Percentiles rank a stretch among this genome's conserved stretches.
Conservation (phyloP, 2,113 vertebrate species). For the Falco punctatus region DNA sequence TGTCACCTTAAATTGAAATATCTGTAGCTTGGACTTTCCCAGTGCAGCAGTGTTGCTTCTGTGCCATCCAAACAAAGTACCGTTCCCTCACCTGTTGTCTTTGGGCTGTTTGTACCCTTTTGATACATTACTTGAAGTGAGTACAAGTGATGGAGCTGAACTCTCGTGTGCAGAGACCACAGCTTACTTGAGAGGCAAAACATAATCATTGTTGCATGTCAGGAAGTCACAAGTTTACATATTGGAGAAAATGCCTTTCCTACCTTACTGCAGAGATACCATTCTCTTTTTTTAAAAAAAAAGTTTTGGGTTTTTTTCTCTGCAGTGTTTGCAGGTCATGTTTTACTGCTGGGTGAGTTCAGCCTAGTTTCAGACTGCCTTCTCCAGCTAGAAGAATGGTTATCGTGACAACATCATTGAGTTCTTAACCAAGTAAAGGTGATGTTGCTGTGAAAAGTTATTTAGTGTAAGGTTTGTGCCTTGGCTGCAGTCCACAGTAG, state of each 20-base stretch:
- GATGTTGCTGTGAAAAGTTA: background rate
- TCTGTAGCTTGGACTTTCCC: background rate
- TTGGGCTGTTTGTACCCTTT: rapidly evolving
- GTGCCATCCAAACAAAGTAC: background rate
- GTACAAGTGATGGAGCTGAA: background rate
- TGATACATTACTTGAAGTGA: background rate
- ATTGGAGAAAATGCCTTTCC: background rate
- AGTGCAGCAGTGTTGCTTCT: rapidly evolving
- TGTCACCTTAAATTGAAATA: background rate
- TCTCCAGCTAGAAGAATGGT: background rate
- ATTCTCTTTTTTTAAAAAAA: background rate
- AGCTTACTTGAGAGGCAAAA: background rate
- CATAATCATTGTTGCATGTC: background rate
- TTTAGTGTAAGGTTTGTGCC: background rate
- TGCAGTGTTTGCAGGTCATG: background rate
- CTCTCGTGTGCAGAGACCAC: background rate
- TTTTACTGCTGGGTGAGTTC: background rate
- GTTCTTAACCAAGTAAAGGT: background rate
- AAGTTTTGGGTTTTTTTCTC: background rate
- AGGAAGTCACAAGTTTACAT: background rate
- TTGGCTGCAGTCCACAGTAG: background rate
- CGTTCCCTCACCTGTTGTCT: rapidly evolving
- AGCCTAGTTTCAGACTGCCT: background rate
- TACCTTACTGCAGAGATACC: background rate
- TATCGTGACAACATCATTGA: background rate